phyloP scores from a whole-genome alignment of 2,797 vertebrate genomes.

The Gallinago solitaria region DNA sequence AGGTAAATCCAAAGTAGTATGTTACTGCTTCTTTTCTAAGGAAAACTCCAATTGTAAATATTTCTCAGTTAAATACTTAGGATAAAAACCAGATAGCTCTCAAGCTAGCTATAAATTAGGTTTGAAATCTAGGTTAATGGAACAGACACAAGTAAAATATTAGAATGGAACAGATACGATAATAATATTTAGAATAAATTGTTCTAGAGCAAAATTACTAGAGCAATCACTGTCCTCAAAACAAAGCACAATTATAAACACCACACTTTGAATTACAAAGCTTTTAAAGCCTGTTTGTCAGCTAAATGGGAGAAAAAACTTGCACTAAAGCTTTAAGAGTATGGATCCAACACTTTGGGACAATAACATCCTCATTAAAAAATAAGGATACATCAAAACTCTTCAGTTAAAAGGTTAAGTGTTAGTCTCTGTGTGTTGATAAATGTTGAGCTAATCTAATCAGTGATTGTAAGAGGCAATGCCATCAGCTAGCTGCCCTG shows the following conservation, averaged over 20 bases:
- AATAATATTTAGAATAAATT: background rate
- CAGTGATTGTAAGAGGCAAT: conserved; percentile 62
- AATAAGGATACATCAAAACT: conserved; percentile 70
- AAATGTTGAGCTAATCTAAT: conserved; percentile 81
- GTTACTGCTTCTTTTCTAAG: background rate
- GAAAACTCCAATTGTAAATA: background rate
- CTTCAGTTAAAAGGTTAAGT: conserved; percentile 79
- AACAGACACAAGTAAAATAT: background rate
- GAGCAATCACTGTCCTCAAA: background rate
- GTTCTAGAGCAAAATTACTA: background rate
- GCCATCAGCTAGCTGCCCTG: conserved; percentile 72
- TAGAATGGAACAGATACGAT: background rate
- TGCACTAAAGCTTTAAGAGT: background rate
- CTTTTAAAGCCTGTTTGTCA: background rate
- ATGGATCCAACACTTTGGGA: conserved; percentile 16
- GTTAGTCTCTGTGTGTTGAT: conserved; percentile 75
- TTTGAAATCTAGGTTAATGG: background rate
- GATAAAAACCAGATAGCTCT: background rate
- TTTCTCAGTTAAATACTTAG: background rate
- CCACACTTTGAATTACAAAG: background rate
- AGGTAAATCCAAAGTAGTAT: background rate
- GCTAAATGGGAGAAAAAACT: conserved; percentile 30
- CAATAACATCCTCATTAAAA: conserved; percentile 54
- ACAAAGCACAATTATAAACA: background rate
- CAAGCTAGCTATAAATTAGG: background rate